Percentiles rank a stretch among this genome's conserved stretches.
phyloP scores from a whole-genome alignment of 2,797 vertebrate species.

The Silurus lanzhouensis region DNA sequence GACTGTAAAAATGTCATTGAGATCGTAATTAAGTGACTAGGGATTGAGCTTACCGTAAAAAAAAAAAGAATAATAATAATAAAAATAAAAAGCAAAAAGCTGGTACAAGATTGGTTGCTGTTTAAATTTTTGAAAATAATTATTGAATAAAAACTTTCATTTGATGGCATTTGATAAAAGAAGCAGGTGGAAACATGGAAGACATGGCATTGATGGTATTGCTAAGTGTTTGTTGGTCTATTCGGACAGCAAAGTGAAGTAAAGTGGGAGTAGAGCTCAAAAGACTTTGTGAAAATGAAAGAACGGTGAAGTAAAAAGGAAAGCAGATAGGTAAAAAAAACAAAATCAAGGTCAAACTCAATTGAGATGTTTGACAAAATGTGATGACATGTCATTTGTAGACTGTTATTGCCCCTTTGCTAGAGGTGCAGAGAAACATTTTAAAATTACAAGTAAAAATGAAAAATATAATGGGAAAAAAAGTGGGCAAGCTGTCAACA shows the following conservation, averaged over 20 bases:
- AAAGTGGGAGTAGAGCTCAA: conserved; percentile 39
- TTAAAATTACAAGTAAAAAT: conserved; percentile 86
- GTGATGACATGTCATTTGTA: conserved; percentile 98
- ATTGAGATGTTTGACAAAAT: conserved; percentile 98
- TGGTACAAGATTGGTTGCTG: conserved; percentile 4
- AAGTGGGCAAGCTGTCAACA: conserved; percentile 79
- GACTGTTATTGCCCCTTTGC: conserved; percentile 92
- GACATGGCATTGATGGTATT: conserved; percentile 2
- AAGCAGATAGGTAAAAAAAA: conserved; percentile 91
- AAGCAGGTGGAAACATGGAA: conserved; percentile 21
- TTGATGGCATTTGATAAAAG: conserved; percentile 2
- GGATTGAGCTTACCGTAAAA: background rate
- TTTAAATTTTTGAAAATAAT: conserved; percentile 3
- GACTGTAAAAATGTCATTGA: background rate
- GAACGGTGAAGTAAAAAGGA: conserved; percentile 73
- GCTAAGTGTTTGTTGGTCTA: conserved; percentile 19
- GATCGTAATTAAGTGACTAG: too few relatives aligned
- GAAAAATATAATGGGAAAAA: conserved; percentile 56
- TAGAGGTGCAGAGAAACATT: conserved; percentile 96
- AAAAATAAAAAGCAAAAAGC: background rate
- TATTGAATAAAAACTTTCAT: background rate
- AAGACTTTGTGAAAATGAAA: conserved; percentile 63
- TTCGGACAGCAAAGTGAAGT: background rate
- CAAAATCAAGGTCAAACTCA: conserved; percentile 87
- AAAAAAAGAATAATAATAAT: background rate